Conservation (phyloP, 92 coral and sea anemone genomes). For the Porites lobata region DNA sequence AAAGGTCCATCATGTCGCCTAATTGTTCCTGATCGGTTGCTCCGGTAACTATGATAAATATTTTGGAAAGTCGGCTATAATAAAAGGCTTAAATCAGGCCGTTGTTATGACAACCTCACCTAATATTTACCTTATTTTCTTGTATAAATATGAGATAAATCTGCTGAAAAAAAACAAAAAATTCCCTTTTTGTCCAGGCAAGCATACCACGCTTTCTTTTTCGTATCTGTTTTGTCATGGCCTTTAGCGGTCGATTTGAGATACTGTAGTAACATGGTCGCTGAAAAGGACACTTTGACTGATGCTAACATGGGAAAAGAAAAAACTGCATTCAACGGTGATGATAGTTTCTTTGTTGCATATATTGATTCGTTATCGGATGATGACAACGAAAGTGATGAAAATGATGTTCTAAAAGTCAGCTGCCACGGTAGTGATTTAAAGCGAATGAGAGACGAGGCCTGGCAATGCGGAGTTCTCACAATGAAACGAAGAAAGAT, state of each 20-base stretch:
- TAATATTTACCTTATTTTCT: too few relatives aligned
- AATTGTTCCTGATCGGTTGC: too few relatives aligned
- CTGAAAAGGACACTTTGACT: background rate
- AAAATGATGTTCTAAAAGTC: conserved; percentile 63
- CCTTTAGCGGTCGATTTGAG: background rate
- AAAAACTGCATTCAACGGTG: background rate
- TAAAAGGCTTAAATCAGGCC: too few relatives aligned
- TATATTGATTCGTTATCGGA: conserved; percentile 11
- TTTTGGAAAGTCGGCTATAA: too few relatives aligned
- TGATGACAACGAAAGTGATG: conserved; percentile 53
- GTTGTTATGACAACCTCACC: too few relatives aligned
- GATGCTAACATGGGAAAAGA: background rate
- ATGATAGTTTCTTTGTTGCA: background rate
- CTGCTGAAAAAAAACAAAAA: too few relatives aligned
- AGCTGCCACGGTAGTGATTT: conserved; percentile 86
- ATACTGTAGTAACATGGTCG: background rate
- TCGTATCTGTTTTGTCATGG: too few relatives aligned
- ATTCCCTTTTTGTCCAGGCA: too few relatives aligned
- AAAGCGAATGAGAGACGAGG: conserved; percentile 65
- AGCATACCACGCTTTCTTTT: too few relatives aligned
- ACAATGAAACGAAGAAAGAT: conserved; percentile 74
- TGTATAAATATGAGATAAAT: too few relatives aligned
- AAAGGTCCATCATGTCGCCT: too few relatives aligned
- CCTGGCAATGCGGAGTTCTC: conserved; percentile 54
- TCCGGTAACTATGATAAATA: too few relatives aligned